These are phyloP conservation scores for Noctilio leporinus DNA, from an alignment of 2,113 vertebrate genomes.

Conservation along the genomic window DNA sequence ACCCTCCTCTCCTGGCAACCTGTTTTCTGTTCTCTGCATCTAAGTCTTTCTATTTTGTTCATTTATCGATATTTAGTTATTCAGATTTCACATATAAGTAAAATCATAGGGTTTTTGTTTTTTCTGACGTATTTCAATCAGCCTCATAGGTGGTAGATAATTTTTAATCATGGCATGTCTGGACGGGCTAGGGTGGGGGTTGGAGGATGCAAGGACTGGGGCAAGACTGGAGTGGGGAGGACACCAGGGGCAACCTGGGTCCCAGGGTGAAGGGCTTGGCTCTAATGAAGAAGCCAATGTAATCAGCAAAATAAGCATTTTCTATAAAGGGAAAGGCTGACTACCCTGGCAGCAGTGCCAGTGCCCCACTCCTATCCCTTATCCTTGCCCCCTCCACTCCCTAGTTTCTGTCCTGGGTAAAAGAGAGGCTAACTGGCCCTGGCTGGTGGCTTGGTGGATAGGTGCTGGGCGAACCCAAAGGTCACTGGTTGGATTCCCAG, in stretches of 20 bases:
- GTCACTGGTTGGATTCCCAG: no score
- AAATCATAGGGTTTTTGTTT: not conserved
- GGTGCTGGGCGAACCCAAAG: no score
- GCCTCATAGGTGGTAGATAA: not conserved
- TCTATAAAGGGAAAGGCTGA: not conserved
- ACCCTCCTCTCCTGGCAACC: not conserved
- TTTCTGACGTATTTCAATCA: not conserved
- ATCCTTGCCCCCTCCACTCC: accelerated
- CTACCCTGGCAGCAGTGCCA: not conserved
- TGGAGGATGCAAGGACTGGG: not conserved
- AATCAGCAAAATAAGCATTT: not conserved
- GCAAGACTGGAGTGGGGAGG: not conserved
- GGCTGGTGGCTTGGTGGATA: no score
- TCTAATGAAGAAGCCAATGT: not conserved
- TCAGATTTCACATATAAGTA: not conserved
- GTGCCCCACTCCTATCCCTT: not conserved
- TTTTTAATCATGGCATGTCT: not conserved
- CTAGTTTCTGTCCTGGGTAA: not conserved
- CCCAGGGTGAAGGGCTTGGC: not conserved
- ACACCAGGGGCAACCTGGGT: not conserved
- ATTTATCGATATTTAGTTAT: not conserved
- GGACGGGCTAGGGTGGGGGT: not conserved
- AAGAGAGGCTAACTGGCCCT: not conserved
- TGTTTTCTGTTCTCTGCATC: not conserved
- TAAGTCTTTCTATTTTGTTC: not conserved